Evolutionary conservation across 2,888 invertebrate species (phyloP), one percentile per base, ranked within the genome.

Genomic region (Trichogramma evanescens): DNA sequence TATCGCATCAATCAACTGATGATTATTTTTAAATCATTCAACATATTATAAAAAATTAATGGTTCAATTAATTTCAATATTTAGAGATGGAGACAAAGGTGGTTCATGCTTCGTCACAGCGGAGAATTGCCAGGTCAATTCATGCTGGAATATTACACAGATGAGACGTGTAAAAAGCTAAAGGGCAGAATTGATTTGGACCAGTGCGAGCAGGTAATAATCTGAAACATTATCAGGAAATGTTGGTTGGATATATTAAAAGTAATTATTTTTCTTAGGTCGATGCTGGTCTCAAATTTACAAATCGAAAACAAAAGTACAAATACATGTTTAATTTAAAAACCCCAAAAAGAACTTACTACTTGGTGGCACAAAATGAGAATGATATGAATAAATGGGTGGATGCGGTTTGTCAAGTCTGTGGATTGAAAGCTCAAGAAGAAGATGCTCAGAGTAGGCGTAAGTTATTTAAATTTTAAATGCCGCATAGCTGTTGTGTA

Each of bases 361-460:
- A 93, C 78, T 82, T 97, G 68, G 95, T 95, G 62, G 95, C 95
- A 0, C 94, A 95, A 69, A 89, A 89, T 45, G 94, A 95, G 75
- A 84, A 85, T 53, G 95, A 95, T 72, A 95, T 97, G 95, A 89
- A 89, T 69, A 89, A 89, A 76, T 97, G 97, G 97, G 95, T 96
- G 8, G 89, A 91, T 72, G 92, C 90, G 63, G 91, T 97, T 67
- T 96, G 96, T 78, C 87, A 89, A 78, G 93, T 94, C 52, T 96
- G 95, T 78, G 91, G 93, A 51, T 80, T 94, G 62, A 88, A 91
- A 72, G 86, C 91, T 3, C 85, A 85, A 61, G 82, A 84, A 59
- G 80, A 81, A 57, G 78, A 78, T 41, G 75, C 74, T 54, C 74
- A 72, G 58, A 71, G 79, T 77, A 73, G 73, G 71, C 77, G 74